Base-by-base conservation (phyloP, 2,888 invertebrate genomes). In the Cheilosia scutellata region DNA sequence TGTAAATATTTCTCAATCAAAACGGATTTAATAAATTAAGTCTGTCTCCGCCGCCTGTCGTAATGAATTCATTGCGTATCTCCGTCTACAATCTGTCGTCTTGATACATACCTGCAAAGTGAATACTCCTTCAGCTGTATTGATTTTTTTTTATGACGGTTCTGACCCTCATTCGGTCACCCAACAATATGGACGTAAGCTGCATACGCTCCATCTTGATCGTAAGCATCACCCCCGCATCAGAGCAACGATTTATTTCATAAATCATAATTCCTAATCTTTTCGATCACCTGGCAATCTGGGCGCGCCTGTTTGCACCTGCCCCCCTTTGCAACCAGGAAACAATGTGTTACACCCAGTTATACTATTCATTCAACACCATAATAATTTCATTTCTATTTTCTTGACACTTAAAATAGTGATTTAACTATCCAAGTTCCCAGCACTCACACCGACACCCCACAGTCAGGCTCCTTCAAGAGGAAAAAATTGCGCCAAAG, bases 371-470 rank as follows among this genome's bases (percentile, higher is more conserved):
- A 75, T 66, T 80, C 84, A 84, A 80, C 84, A 76, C 80, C 80
- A 79, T 71, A 80, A 80, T 80, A 84, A 84, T 84, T 80, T 75
- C 84, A 65, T 80, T 80, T 76, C 75, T 75, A 55, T 80, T 84
- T 71, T 70, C 75, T 62, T 71, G 80, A 84, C 80, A 80, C 84
- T 80, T 75, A 47, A 71, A 75, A 71, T 80, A 75, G 80, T 80
- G 80, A 75, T 84, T 84, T 71, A 75, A 84, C 76, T 75, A 75
- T 75, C 65, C 53, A 57, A 84, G 65, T 55, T 51, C 11, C 37
- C 42, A 16, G 5, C 20, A 29, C n/a, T 20, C 63, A 62, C 66
- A 27, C 37, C 7, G 20, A 55, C 6, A 16, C 42, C 11, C 16
- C 20, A 40, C 31, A 9, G 40, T 11, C 11, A 47, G 58, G 44